Percentiles rank a stretch among this genome's conserved stretches.
phyloP scores from a whole-genome alignment of 2,888 invertebrate species.

The Strigamia transsilvanica region DNA sequence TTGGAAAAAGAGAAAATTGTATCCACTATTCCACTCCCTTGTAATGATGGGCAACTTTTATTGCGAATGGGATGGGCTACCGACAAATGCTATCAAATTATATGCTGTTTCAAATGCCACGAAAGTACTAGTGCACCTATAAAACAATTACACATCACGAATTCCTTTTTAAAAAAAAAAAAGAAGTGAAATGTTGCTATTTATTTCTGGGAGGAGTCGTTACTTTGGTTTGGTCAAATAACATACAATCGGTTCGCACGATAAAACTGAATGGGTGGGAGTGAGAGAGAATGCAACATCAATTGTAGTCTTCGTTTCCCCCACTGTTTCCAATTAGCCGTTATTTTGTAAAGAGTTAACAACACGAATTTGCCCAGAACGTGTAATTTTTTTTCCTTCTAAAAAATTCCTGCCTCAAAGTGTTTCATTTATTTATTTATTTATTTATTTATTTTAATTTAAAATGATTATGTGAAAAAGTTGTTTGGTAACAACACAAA shows the following conservation, averaged over 20 bases:
- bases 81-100: not conserved
- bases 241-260: not conserved
- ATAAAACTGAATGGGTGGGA: not conserved
- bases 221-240: not conserved
- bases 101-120: not conserved
- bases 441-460: no score
- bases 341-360: not conserved
- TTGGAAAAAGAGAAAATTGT: no score
- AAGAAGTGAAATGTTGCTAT: not conserved
- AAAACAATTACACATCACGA: not conserved
- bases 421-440: not conserved
- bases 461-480: not conserved
- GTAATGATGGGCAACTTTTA: slow-evolving; percentile 4
- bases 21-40: not conserved
- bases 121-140: not conserved
- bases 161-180: not conserved
- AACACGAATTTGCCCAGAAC: no score
- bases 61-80: not conserved
- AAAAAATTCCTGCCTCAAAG: no score
- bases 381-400: not conserved
- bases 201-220: slow-evolving; percentile 18
- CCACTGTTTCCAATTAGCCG: not conserved
- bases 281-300: not conserved
- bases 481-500: slow-evolving; percentile 15
- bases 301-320: not conserved